Evolutionary conservation across 2,113 vertebrate species (phyloP).

Genomic region (Siniperca chuatsi): DNA sequence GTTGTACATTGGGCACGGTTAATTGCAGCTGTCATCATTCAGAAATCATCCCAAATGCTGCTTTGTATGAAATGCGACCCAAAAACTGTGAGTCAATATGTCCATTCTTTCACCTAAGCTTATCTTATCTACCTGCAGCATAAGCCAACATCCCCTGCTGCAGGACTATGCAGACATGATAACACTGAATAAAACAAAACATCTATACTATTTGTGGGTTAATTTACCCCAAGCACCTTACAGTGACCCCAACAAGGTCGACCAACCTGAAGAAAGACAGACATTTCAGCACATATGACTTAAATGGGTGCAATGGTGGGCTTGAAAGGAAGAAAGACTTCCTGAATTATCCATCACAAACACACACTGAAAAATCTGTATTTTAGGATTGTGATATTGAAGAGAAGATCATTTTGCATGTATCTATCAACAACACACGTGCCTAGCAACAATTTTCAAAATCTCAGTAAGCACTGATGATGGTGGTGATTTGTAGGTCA

Average conservation of each 20-base stretch:
- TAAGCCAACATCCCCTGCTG: constrained; percentile 54
- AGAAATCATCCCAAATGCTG: constrained; percentile 26
- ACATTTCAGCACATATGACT: not conserved
- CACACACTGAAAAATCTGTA: no score
- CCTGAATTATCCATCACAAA: not conserved
- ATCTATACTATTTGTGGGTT: not conserved
- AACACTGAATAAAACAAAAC: not conserved
- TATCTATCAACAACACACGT: no score
- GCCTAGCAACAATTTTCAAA: not conserved
- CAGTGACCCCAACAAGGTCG: not conserved
- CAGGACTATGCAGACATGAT: not conserved
- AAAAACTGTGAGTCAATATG: constrained; percentile 3
- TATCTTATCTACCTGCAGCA: constrained; percentile 20
- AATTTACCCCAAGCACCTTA: not conserved
- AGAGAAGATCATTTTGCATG: no score
- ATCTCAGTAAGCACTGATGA: not conserved
- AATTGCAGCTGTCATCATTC: constrained; percentile 29
- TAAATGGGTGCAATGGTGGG: not conserved
- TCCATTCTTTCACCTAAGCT: constrained; percentile 71
- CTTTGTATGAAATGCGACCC: constrained; percentile 26
- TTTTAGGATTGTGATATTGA: no score
- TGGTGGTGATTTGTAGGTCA: not conserved
- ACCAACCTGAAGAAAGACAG: not conserved
- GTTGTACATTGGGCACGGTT: constrained; percentile 15
- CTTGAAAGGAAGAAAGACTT: not conserved